phyloP scores from a whole-genome alignment of 2,797 vertebrate genomes.

The Dermochelys coriacea region DNA sequence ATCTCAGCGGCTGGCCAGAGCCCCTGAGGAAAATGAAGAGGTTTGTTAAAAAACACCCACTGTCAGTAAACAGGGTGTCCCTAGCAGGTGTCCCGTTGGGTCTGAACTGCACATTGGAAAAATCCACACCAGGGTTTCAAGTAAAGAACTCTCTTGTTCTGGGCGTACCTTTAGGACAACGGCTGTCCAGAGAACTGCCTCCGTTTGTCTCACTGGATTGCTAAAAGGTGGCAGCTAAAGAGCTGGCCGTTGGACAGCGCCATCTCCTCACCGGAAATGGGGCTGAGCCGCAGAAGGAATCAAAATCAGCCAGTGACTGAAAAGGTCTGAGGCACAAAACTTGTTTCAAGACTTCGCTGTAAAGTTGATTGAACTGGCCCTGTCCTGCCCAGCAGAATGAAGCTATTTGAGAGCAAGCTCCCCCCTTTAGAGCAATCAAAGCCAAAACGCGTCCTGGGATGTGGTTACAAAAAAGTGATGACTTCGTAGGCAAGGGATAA shows the following conservation, averaged over 20 bases:
- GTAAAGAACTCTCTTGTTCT: neutral
- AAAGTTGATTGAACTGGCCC: neutral
- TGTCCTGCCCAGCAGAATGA: neutral
- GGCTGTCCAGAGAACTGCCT: neutral
- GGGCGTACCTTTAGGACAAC: neutral
- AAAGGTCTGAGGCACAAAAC: neutral
- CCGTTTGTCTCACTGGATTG: rapidly evolving
- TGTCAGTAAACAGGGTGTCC: neutral
- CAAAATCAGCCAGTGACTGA: neutral
- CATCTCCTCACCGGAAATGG: neutral
- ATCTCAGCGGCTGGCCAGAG: neutral
- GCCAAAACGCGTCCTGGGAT: neutral
- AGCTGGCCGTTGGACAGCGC: neutral
- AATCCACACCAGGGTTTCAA: neutral
- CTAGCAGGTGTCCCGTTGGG: no score
- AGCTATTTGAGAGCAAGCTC: neutral
- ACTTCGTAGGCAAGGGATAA: neutral
- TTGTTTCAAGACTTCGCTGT: neutral
- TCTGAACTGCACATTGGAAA: neutral
- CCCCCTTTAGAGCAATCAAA: neutral
- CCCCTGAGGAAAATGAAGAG: neutral
- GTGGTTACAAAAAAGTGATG: neutral
- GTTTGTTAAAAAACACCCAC: neutral
- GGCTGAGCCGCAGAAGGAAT: neutral
- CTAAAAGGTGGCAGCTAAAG: no score